Conservation (phyloP, 2,113 vertebrate genomes). For the Chauna torquata region DNA sequence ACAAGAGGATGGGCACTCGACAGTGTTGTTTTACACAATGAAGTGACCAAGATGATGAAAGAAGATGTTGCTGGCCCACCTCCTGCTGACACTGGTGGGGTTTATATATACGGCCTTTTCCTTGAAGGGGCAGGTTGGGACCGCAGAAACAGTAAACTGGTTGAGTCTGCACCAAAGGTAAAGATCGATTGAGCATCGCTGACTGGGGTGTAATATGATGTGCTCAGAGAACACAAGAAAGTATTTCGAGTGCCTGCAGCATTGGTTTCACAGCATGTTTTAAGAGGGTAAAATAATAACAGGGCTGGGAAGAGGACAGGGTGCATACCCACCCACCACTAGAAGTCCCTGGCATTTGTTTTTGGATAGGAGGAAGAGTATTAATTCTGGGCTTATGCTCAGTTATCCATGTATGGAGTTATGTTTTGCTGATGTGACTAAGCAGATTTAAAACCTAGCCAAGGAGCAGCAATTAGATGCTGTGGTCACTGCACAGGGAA, state of each 20-base stretch:
- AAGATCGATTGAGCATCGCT: not conserved
- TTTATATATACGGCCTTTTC: slow-evolving; percentile 83
- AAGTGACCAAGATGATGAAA: slow-evolving; percentile 85
- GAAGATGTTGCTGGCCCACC: slow-evolving; percentile 81
- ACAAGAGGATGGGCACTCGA: slow-evolving; percentile 84
- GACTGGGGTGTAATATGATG: not conserved
- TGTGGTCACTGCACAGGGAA: not conserved
- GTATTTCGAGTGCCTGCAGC: not conserved
- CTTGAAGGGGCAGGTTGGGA: slow-evolving; percentile 87
- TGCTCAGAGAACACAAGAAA: not conserved
- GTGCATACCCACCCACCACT: not conserved
- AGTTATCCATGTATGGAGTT: not conserved
- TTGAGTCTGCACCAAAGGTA: slow-evolving; percentile 80
- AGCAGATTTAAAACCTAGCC: slow-evolving; percentile 3
- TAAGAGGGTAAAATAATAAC: not conserved
- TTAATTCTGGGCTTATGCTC: not conserved
- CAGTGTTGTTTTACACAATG: slow-evolving; percentile 79
- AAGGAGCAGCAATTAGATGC: not conserved
- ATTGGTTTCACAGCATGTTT: not conserved
- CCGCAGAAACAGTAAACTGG: slow-evolving; percentile 73
- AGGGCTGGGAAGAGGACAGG: not conserved
- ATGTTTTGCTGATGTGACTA: not conserved
- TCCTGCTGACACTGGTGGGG: slow-evolving; percentile 80
- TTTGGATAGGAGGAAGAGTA: not conserved
- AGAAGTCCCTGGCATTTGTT: not conserved